Base-by-base conservation (phyloP, 2,113 vertebrate species). In the Procavia capensis region DNA sequence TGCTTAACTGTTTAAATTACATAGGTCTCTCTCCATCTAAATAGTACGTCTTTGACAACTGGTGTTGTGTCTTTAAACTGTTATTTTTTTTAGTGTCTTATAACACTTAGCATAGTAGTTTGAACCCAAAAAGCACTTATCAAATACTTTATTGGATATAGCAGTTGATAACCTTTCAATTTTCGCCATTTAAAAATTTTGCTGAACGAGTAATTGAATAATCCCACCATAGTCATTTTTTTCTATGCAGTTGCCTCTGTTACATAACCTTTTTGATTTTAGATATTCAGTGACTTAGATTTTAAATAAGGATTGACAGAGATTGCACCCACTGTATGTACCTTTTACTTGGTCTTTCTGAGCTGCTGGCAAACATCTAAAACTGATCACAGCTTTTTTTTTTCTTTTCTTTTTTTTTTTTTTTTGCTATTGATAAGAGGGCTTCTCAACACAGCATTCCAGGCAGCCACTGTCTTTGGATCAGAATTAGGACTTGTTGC, bases 121-220 rank as follows among this genome's bases (percentile, higher is more conserved):
- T 74, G 8, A 93, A 79, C 13, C 1, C 85, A 43, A 86, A 54
- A 63, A 75, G 6, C 43, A 70, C 47, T 90, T 59, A 17, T 94
- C 25, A 43, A 36, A 59, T 59, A 59, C 31, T 75, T 93, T 82
- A 88, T 81, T 90, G 66, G 72, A 43, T 13, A 39, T 50, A 88
- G 36, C 9, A 66, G 6, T 76, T 86, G 57, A 64, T 29, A 90
- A 13, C 16, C 34, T 90, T 88, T 43, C 9, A 87, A 25, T 88
- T 45, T 66, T 31, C 59, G 91, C n/a, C 36, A 25, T 93, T 85
- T 93, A 36, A 27, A 76, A 80, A 66, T 17, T 76, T 93, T 86
- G 68, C 66, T 89, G 78, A 90, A 16, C 25, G 25, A 75, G 24
- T 86, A 39, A 43, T 54, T 74, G 45, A 90, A 43, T 68, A 59